Base-by-base conservation (phyloP, 2,113 vertebrate genomes). In the Esox niger region DNA sequence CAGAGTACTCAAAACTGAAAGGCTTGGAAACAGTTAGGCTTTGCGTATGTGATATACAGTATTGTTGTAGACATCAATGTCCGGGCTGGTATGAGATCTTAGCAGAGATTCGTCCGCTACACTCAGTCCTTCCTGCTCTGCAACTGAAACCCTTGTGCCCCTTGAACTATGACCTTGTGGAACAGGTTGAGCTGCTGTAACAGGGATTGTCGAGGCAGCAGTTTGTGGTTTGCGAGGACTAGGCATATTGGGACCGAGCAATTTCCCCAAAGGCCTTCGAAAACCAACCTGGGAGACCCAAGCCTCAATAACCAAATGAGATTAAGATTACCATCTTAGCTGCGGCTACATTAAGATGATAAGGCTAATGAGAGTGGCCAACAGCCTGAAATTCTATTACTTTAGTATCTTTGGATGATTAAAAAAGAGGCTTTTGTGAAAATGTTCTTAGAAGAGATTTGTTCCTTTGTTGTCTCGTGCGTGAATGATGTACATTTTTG, bases 261-360 rank as follows among this genome's bases (percentile, higher is more conserved):
- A 66, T 78, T 33, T 26, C 70, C 58, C 77, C 56, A 11, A 74
- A 76, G 76, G 67, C 76, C 79, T 70, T 79, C 61, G 38, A 43
- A 55, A 77, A 79, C 64, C 71, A 13, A 70, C 67, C 49, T 31
- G 64, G 66, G 68, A 30, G 70, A 82, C 66, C 68, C 66, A 15
- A 17, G 74, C 80, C 80, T 84, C 79, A 71, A 55, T 82, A 82
- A 80, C 76, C 80, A 83, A 87, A 87, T 87, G 75, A 86, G 85
- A 87, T 88, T 83, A 84, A 88, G 85, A 88, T 86, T 72, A 7
- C 73, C 77, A 85, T 88, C 82, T 76, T 67, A 76, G 75, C 47
- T 70, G 10, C 55, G 1, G 74, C 80, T 35, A 75, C 70, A 68
- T 79, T 78, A 65, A 69, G 65, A 59, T 76, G 86, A 85, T 77